Conservation (phyloP, 1,140 invertebrate species). For the Conus ventricosus region DNA sequence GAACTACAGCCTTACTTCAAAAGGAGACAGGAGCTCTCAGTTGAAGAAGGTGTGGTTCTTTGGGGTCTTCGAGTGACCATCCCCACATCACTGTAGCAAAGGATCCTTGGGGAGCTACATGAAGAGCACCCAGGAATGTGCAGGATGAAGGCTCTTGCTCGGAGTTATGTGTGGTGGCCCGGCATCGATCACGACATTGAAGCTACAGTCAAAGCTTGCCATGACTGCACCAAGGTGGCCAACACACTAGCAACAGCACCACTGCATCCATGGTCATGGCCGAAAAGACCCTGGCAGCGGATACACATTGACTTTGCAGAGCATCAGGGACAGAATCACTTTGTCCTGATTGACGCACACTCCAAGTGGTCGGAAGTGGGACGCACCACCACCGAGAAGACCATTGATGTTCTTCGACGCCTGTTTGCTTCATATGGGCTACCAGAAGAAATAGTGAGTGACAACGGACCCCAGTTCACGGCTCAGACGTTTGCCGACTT, state of each 20-base stretch:
- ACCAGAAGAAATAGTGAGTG: slow-evolving; percentile 60
- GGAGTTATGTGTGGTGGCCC: slow-evolving; percentile 78
- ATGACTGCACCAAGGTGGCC: slow-evolving; percentile 64
- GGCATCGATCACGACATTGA: slow-evolving; percentile 74
- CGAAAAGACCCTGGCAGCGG: slow-evolving; percentile 40
- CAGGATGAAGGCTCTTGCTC: slow-evolving; percentile 77
- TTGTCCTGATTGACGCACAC: slow-evolving; percentile 74
- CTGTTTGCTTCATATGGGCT: slow-evolving; percentile 51
- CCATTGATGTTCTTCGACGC: slow-evolving; percentile 35
- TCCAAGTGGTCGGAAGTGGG: slow-evolving; percentile 77
- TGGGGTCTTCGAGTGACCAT: slow-evolving; percentile 64
- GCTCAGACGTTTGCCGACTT: slow-evolving; percentile 64
- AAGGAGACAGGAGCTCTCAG: slow-evolving; percentile 30
- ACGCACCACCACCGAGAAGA: slow-evolving; percentile 37
- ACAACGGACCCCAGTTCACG: slow-evolving; percentile 70
- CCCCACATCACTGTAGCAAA: slow-evolving; percentile 69
- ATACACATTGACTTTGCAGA: slow-evolving; percentile 53
- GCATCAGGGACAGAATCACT: slow-evolving; percentile 24
- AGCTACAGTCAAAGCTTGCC: slow-evolving; percentile 65
- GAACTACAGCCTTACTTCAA: neutral
- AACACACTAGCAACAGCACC: slow-evolving; percentile 38
- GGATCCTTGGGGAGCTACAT: slow-evolving; percentile 75
- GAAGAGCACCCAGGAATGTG: slow-evolving; percentile 76
- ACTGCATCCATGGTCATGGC: slow-evolving; percentile 52
- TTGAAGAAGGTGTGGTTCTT: slow-evolving; percentile 47